Percentiles rank a stretch among this genome's conserved stretches.
phyloP scores from a whole-genome alignment of 1,140 invertebrate species.

The Apis cerana region DNA sequence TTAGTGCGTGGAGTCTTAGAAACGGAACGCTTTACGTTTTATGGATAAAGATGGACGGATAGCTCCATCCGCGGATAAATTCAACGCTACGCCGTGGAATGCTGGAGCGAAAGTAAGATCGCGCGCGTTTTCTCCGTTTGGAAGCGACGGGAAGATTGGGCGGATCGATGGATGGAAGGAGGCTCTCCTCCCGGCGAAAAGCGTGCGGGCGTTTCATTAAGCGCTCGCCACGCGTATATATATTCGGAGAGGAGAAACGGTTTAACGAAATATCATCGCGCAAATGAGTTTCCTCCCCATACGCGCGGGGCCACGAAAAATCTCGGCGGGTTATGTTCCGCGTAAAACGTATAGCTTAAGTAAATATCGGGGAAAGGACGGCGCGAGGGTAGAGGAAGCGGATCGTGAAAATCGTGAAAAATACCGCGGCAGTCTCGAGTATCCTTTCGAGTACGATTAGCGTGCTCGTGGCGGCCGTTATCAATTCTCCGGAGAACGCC shows the following conservation, averaged over 20 bases:
- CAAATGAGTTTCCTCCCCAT: constrained; percentile 45
- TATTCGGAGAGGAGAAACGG: not conserved
- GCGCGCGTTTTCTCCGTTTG: too few species aligned
- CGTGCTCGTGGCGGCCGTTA: constrained; percentile 65
- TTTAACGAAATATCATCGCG: constrained; percentile 43
- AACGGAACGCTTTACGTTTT: too few species aligned
- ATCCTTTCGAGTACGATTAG: constrained; percentile 70
- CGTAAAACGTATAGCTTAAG: constrained; percentile 53
- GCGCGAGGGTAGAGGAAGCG: constrained; percentile 30
- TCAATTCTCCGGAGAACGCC: constrained; percentile 69
- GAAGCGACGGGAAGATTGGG: too few species aligned
- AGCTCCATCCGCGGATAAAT: constrained; percentile 78
- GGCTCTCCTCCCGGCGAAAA: too few species aligned
- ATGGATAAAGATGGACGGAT: constrained; percentile 81
- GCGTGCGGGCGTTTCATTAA: too few species aligned
- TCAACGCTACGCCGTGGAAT: constrained; percentile 79
- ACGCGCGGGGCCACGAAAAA: too few species aligned
- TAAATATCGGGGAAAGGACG: constrained; percentile 55
- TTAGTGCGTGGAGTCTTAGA: too few species aligned
- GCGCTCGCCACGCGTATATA: not conserved
- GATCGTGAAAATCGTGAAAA: constrained; percentile 66
- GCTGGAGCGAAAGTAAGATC: too few species aligned
- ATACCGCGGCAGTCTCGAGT: constrained; percentile 67
- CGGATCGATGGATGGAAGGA: too few species aligned
- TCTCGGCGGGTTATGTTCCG: constrained; percentile 41